Evolutionary conservation across 2,797 vertebrate species (phyloP).

Genomic region (Adelosebastes latens): DNA sequence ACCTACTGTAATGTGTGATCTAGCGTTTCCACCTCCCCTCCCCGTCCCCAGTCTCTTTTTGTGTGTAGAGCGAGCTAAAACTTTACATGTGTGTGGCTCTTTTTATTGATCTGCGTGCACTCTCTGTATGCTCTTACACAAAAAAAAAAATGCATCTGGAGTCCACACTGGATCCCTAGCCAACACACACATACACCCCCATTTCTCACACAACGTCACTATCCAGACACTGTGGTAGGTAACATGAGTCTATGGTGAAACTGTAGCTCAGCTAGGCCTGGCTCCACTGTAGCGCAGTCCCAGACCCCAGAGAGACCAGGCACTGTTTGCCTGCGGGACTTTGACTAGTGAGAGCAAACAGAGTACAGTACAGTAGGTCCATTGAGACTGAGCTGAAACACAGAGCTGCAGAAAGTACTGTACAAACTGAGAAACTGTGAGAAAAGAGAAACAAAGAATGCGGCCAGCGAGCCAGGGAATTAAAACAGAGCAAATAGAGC

Average conservation of each 20-base stretch:
- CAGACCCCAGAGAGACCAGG: conserved; percentile 53
- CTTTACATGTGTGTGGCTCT: neutral
- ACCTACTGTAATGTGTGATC: conserved; percentile 33
- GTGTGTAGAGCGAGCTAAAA: conserved; percentile 1
- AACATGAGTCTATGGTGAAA: conserved; percentile 72
- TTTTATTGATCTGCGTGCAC: conserved; percentile 5
- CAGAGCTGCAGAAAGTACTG: conserved; percentile 58
- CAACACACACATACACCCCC: conserved; percentile 3
- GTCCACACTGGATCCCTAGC: neutral
- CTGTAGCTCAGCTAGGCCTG: conserved; percentile 42
- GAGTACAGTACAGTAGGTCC: conserved; percentile 70
- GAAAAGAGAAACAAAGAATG: conserved; percentile 58
- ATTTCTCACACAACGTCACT: conserved; percentile 36
- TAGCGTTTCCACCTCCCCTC: neutral
- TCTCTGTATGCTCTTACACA: neutral
- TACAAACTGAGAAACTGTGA: conserved; percentile 62
- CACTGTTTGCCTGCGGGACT: conserved; percentile 72
- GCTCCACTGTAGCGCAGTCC: conserved; percentile 42
- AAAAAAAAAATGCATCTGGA: conserved; percentile 6
- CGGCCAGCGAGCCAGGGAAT: neutral
- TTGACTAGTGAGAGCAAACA: conserved; percentile 70
- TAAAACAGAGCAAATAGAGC: conserved; percentile 43
- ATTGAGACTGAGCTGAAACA: conserved; percentile 68
- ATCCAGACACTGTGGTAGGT: conserved; percentile 65
- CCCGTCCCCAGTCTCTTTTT: neutral